phyloP scores from a whole-genome alignment of 2,888 invertebrate genomes.

The Lamellibrachia columna region DNA sequence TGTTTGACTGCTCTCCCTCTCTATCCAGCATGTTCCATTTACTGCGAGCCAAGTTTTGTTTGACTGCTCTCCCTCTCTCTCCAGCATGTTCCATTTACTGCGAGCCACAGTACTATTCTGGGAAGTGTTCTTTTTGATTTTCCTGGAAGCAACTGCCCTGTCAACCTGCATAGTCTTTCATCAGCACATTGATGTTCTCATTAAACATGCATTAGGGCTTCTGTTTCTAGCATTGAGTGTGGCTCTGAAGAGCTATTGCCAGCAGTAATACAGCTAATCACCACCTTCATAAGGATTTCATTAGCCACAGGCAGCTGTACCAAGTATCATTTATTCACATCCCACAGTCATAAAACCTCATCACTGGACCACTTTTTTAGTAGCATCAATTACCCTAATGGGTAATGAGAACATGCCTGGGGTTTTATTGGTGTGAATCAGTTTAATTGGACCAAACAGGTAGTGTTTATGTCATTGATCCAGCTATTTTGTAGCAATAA shows the following conservation, averaged over 20 bases:
- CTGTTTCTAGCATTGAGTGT: background rate
- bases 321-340: background rate
- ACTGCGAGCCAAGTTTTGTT: background rate
- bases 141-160: background rate
- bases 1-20: too few relatives aligned
- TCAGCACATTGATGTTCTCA: background rate
- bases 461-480: background rate
- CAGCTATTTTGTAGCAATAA: background rate
- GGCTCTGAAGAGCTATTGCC: background rate
- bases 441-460: background rate
- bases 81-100: background rate
- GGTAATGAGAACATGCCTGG: background rate
- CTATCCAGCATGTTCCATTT: background rate
- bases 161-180: background rate
- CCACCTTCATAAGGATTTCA: background rate
- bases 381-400: background rate
- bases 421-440: background rate
- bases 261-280: background rate
- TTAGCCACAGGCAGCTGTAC: background rate
- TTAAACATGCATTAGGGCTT: background rate
- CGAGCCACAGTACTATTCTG: background rate
- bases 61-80: background rate
- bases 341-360: background rate
- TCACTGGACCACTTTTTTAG: background rate
- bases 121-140: background rate